These are phyloP conservation scores for Pteronotus mesoamericanus DNA, from an alignment of 2,797 vertebrate genomes.

Conservation along the genomic window DNA sequence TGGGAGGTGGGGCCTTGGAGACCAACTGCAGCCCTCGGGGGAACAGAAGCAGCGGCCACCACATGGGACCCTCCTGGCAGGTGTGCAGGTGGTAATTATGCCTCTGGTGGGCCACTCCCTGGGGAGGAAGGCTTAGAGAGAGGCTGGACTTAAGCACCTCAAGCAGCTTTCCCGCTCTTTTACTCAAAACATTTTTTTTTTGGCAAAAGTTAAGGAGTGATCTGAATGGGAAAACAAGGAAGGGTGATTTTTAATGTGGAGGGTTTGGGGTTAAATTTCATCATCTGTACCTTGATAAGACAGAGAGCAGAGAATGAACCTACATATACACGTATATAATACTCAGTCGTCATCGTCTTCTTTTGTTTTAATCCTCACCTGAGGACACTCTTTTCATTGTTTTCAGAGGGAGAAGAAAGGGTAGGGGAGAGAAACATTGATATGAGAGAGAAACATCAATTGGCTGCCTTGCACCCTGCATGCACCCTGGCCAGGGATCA, in stretches of 20 bases:
- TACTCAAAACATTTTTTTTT: slow-evolving; percentile 5
- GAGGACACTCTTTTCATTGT: no score
- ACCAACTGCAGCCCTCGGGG: neutral
- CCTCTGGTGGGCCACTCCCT: neutral
- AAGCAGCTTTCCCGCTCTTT: neutral
- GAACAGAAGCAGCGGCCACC: neutral
- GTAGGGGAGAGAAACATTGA: no score
- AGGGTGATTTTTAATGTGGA: neutral
- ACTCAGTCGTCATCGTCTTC: neutral
- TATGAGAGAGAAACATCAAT: no score
- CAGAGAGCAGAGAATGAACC: neutral
- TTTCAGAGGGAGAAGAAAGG: no score
- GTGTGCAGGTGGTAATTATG: neutral
- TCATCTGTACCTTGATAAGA: neutral
- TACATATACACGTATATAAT: neutral
- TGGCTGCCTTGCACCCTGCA: no score
- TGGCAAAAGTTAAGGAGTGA: neutral
- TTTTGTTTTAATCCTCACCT: neutral
- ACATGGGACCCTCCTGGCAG: neutral
- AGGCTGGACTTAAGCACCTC: neutral
- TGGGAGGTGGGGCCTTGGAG: neutral
- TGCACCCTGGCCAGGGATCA: no score
- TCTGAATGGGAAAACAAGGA: neutral
- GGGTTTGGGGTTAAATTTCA: neutral
- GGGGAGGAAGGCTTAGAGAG: neutral